Conservation (phyloP, 2,113 vertebrate species). For the Axis porcinus region DNA sequence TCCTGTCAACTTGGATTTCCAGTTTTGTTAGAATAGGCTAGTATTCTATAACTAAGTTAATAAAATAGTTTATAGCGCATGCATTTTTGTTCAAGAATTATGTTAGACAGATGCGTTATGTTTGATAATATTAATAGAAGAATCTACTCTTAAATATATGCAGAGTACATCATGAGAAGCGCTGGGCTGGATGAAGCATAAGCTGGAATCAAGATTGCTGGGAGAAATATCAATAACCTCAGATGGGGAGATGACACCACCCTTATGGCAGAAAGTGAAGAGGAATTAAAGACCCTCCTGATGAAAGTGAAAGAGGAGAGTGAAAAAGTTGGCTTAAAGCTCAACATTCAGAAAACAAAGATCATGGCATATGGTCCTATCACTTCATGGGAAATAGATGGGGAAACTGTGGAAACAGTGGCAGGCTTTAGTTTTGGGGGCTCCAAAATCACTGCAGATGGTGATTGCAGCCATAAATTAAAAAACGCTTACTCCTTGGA, state of each 20-base stretch:
- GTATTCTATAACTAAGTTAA: background rate
- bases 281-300: background rate
- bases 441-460: background rate
- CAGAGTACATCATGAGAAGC: background rate
- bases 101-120: background rate
- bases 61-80: background rate
- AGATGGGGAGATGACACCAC: background rate
- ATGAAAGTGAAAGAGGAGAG: background rate
- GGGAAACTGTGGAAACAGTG: background rate
- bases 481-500: background rate
- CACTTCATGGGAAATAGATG: background rate
- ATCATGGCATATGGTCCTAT: fast-evolving
- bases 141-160: background rate
- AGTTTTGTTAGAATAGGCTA: background rate
- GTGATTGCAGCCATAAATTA: background rate
- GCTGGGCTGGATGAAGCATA: background rate
- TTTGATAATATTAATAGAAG: background rate
- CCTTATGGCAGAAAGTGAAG: background rate
- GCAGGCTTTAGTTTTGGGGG: background rate
- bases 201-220: background rate
- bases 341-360: background rate
- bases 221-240: background rate
- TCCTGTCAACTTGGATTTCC: background rate
- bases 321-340: background rate
- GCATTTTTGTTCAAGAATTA: background rate